Evolutionary conservation across 2,888 invertebrate genomes (phyloP).

Genomic region (Cheilosia impressa): DNA sequence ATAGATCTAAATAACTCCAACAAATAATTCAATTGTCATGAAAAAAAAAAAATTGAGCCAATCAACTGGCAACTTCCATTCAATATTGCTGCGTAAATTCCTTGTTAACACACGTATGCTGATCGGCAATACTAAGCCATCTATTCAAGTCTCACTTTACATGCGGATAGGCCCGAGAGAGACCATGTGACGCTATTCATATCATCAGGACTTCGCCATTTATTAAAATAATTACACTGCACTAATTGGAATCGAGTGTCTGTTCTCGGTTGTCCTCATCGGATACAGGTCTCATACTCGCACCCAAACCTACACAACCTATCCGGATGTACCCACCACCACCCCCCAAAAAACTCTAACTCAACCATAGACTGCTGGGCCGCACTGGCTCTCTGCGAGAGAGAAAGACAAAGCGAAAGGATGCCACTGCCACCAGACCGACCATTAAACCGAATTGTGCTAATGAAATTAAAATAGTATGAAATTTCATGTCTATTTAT

Average conservation of each 20-base stretch:
- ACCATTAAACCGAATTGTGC: constrained; percentile 73
- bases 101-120: background rate
- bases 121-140: background rate
- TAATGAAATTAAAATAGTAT: constrained; percentile 76
- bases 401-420: constrained; percentile 2
- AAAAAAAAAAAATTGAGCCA: no score
- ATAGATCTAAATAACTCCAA: no score
- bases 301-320: background rate
- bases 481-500: constrained; percentile 75
- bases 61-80: no score
- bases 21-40: no score
- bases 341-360: constrained; percentile 26
- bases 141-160: constrained; percentile 27
- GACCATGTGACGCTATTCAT: constrained; percentile 54
- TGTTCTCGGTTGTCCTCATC: constrained; percentile 42
- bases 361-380: background rate
- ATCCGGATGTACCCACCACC: constrained; percentile 1
- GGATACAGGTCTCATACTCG: constrained; percentile 16
- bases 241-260: constrained; percentile 74
- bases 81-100: background rate
- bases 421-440: constrained; percentile 40
- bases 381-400: background rate
- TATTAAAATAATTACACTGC: constrained; percentile 73
- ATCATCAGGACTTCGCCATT: constrained; percentile 62
- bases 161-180: constrained; percentile 23